These are phyloP conservation scores for Champsocephalus esox DNA, from an alignment of 2,797 vertebrate genomes.

Conservation along the genomic window DNA sequence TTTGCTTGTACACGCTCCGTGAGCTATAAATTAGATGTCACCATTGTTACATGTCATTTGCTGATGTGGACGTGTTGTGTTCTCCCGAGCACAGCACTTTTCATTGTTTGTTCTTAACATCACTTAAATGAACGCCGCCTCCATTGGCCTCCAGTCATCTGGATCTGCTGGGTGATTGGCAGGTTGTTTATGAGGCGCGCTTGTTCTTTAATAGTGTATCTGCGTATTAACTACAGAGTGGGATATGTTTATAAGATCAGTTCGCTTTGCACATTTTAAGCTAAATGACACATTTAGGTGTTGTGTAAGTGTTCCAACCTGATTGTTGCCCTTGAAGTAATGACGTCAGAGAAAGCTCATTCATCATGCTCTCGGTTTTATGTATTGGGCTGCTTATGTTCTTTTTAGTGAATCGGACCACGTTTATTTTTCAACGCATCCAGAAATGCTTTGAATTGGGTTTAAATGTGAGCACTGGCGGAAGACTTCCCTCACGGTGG, in stretches of 20 bases:
- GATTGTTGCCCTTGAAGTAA: constrained; percentile 10
- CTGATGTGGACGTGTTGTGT: constrained; percentile 63
- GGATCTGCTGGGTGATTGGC: constrained; percentile 60
- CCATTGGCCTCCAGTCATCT: constrained; percentile 67
- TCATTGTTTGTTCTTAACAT: constrained; percentile 82
- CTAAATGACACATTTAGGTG: neutral
- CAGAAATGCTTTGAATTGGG: constrained; percentile 31
- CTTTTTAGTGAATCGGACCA: constrained; percentile 4
- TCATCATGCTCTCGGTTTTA: neutral
- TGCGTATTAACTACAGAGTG: constrained; percentile 25
- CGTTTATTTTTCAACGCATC: constrained; percentile 34
- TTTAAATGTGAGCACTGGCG: constrained; percentile 27
- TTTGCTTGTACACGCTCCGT: constrained; percentile 83
- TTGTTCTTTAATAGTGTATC: constrained; percentile 41
- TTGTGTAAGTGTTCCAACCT: too few species aligned
- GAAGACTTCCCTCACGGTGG: constrained; percentile 26
- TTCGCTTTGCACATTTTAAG: neutral
- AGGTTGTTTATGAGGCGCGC: constrained; percentile 61
- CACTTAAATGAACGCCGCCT: constrained; percentile 71
- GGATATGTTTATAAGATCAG: constrained; percentile 25
- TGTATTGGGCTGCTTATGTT: constrained; percentile 16
- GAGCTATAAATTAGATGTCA: constrained; percentile 86
- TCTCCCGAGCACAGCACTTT: constrained; percentile 64
- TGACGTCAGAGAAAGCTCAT: neutral
- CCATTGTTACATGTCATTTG: constrained; percentile 80